Evolutionary conservation across 2,888 invertebrate species (phyloP), one percentile per base, ranked within the genome.

Genomic region (Malacosoma neustria): DNA sequence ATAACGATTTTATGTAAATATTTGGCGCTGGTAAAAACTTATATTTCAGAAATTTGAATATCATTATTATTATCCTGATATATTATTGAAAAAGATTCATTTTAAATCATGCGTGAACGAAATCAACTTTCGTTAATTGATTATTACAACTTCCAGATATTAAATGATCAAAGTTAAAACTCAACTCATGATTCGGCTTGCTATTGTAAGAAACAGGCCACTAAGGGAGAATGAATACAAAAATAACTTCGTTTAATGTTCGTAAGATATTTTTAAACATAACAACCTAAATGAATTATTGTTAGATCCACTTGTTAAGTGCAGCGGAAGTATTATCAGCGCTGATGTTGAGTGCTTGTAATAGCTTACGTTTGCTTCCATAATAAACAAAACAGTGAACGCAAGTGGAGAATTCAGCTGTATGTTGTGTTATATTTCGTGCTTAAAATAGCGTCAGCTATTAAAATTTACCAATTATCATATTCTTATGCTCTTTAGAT

Each of bases 331-430:
- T 61, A 48, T 54, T 39, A 57, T 56, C 60, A 61, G 62, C 50
- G 47, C 57, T 56, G 51, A 60, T 52, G 59, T 54, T 56, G 56
- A 58, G 63, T 54, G 46, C 37, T 58, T 48, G 63, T 68, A 70
- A 72, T 68, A 66, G 68, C 62, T 57, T 57, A 49, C 63, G 54
- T 64, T 61, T 67, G 70, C 69, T 75, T 72, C 67, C 67, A 61
- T 56, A 58, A 74, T 81, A 76, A 76, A 81, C 73, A 75, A 67
- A 67, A 66, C 63, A 56, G 53, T 64, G 71, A 70, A 75, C 74
- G 76, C 71, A 69, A 58, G 68, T 54, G 63, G 62, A 59, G 58
- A 62, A 59, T 63, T 58, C 55, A 22, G 9, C 22, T 9, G 22
- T 37, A 49, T 53, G 55, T 60, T 61, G 50, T 31, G 46, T 61